These are phyloP conservation scores for Polypterus bichir DNA, from an alignment of 2,113 vertebrate species.

Conservation along the genomic window DNA sequence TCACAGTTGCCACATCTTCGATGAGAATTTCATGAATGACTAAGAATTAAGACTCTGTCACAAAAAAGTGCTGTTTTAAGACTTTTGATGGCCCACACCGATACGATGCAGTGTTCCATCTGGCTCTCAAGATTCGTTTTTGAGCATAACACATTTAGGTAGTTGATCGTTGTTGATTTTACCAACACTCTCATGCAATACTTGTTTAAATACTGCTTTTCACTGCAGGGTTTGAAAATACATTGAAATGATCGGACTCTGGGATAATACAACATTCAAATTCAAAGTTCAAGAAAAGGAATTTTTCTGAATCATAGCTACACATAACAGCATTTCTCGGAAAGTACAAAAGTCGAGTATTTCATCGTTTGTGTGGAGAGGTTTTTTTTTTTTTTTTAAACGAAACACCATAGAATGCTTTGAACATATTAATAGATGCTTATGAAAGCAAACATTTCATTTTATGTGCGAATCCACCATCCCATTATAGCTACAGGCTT, in stretches of 20 bases:
- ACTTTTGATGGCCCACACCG: not conserved
- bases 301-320: too few relatives aligned
- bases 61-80: not conserved
- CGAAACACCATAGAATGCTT: too few relatives aligned
- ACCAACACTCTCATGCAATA: not conserved
- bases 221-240: not conserved
- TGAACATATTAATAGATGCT: too few relatives aligned
- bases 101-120: not conserved
- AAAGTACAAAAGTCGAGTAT: too few relatives aligned
- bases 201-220: not conserved
- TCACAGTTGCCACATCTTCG: not conserved
- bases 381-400: too few relatives aligned
- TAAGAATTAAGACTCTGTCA: not conserved
- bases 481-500: too few relatives aligned
- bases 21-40: not conserved
- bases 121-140: not conserved
- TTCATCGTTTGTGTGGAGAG: too few relatives aligned
- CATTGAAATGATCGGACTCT: not conserved
- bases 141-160: not conserved
- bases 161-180: not conserved
- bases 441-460: too few relatives aligned
- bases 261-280: too few relatives aligned
- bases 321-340: too few relatives aligned
- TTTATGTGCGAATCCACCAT: too few relatives aligned
- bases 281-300: too few relatives aligned